Conservation (phyloP, 2,888 invertebrate genomes). For the Drosophila greeni region DNA sequence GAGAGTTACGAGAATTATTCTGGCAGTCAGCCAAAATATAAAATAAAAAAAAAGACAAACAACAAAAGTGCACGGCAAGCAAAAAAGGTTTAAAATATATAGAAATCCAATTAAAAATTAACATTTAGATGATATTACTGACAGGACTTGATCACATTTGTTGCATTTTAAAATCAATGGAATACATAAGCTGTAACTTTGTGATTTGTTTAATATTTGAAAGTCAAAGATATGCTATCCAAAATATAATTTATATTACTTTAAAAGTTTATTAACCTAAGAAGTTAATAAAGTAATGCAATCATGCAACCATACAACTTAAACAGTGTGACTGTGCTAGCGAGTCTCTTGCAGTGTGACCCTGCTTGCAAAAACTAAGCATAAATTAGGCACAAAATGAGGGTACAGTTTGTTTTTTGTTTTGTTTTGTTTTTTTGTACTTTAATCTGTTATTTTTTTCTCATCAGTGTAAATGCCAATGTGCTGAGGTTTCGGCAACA, state of each 20-base stretch:
- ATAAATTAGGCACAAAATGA: slow-evolving; percentile 1
- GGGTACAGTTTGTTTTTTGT: not conserved
- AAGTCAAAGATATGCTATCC: not conserved
- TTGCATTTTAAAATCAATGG: not conserved
- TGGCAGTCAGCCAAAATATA: slow-evolving; percentile 53
- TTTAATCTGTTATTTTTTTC: not conserved
- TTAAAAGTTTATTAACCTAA: not conserved
- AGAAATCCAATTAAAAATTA: not conserved
- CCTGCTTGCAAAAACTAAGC: slow-evolving; percentile 1
- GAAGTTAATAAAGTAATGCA: not conserved
- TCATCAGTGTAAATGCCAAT: slow-evolving; percentile 5
- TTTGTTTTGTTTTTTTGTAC: not conserved
- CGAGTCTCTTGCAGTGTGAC: not conserved
- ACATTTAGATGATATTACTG: not conserved
- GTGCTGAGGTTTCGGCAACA: not conserved
- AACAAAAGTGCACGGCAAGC: slow-evolving; percentile 5
- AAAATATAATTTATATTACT: not conserved
- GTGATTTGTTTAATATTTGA: not conserved
- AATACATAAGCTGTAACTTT: not conserved
- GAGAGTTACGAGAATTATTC: slow-evolving; percentile 62
- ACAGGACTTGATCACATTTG: not conserved
- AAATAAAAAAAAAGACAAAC: slow-evolving; percentile 6
- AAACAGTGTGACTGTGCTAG: not conserved
- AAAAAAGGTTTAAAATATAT: not conserved
- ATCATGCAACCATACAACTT: not conserved